Base-by-base conservation (phyloP, 2,888 invertebrate genomes). In the Tenthredo livida region DNA sequence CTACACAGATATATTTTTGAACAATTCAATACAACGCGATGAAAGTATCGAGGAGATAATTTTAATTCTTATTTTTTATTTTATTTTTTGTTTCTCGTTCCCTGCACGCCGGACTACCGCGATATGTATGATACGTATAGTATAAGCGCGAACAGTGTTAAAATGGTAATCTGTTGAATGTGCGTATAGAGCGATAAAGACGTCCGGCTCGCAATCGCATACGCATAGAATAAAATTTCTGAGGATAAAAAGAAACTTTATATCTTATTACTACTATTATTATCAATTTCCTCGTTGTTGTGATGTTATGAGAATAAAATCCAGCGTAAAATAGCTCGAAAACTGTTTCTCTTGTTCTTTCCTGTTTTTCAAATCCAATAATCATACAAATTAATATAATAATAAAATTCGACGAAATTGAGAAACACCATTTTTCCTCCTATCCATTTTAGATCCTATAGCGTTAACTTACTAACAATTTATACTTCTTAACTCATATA, bases 141-240 rank as follows among this genome's bases (percentile, higher is more conserved):
- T 58, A 25, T 25, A 61, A 25, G 21, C 61, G 61, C 61, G 25
- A 61, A 12, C 25, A 25, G 61, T 61, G 61, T 25, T 61, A 61
- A 61, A 25, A 61, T 61, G 61, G 61, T 61, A 61, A 61, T 61
- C 61, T 61, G 61, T 61, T 61, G 61, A 61, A 61, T 61, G 61
- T 61, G 61, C 21, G 61, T 54, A 61, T 10, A 61, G 25, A 61
- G 17, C 6, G 67, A 67, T 15, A 33, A 33, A 67, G 15, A 67
- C 33, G 17, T 67, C 67, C 29, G 29, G 67, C 33, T 25, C 3
- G 67, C 33, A 33, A 25, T 15, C 33, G 67, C 21, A n/a, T 43
- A 72, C 72, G 72, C 29, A 29, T 29, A 43, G 72, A 73, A 73
- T 73, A 21, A 73, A 37, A 73, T 43, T 70, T 73, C 40, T 21